A percentile compares a stretch with the other conserved stretches of the same genome.
These are phyloP conservation scores for Automeris io DNA, from an alignment of 2,888 invertebrate species.

Conservation along the genomic window DNA sequence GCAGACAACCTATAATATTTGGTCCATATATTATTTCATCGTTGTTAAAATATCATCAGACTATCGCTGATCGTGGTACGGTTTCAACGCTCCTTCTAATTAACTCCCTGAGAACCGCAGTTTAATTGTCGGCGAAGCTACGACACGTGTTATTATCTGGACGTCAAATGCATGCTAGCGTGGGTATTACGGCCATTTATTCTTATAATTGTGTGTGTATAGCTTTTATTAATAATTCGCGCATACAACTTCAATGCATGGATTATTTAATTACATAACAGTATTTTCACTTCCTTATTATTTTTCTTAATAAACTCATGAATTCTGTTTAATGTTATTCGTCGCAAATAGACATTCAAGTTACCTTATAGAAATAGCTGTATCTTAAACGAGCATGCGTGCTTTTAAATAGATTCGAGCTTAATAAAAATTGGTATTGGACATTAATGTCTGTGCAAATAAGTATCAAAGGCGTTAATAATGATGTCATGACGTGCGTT, in stretches of 20 bases:
- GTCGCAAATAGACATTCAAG: too few relatives aligned
- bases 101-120: constrained; percentile 45
- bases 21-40: too few relatives aligned
- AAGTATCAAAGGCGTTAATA: background rate
- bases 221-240: constrained; percentile 42
- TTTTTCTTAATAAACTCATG: background rate
- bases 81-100: constrained; percentile 49
- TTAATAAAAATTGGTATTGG: too few relatives aligned
- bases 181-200: constrained; percentile 46
- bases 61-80: constrained; percentile 24
- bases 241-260: constrained; percentile 26
- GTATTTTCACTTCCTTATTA: constrained; percentile 2
- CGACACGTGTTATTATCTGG: constrained; percentile 50
- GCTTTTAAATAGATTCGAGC: background rate
- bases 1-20: too few relatives aligned
- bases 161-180: constrained; percentile 41
- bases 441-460: background rate
- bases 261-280: constrained; percentile 15
- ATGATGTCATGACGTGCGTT: background rate
- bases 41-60: constrained; percentile 7
- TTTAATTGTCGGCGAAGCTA: constrained; percentile 42
- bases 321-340: background rate
- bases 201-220: constrained; percentile 40
- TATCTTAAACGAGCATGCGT: too few relatives aligned
- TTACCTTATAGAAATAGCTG: background rate